A percentile compares a stretch with the other conserved stretches of the same genome.
Evolutionary conservation across 1,140 invertebrate genomes (phyloP).

Genomic region (Bombus pascuorum): DNA sequence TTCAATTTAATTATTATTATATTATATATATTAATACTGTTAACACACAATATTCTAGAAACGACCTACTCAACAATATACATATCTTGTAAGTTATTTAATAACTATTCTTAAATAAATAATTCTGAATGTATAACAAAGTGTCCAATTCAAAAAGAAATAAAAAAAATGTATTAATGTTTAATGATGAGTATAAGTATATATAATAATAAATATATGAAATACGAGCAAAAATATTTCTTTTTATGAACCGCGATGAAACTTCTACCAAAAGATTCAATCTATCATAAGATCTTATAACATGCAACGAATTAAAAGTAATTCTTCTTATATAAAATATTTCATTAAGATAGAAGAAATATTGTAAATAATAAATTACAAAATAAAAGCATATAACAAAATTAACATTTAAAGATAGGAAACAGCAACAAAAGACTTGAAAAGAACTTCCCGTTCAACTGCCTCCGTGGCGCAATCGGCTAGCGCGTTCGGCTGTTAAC

Average conservation of each 20-base stretch:
- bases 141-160: background rate
- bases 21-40: too few species aligned
- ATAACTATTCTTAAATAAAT: background rate
- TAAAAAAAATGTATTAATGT: background rate
- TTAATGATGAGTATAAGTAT: background rate
- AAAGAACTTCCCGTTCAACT: conserved; percentile 6
- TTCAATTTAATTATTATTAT: too few species aligned
- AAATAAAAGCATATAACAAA: background rate
- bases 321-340: background rate
- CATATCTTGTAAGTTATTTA: background rate
- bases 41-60: background rate
- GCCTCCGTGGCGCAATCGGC: conserved; percentile 91
- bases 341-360: background rate
- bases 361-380: background rate
- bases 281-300: background rate
- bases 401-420: background rate
- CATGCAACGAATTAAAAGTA: background rate
- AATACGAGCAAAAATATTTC: background rate
- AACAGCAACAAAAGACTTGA: rapidly evolving
- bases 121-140: background rate
- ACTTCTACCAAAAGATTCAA: background rate
- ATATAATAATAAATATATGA: background rate
- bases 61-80: background rate
- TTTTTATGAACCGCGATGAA: background rate
- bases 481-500: conserved; percentile 96